These are phyloP conservation scores for Papilio aristodemus DNA, from an alignment of 1,140 invertebrate species.

Conservation along the genomic window DNA sequence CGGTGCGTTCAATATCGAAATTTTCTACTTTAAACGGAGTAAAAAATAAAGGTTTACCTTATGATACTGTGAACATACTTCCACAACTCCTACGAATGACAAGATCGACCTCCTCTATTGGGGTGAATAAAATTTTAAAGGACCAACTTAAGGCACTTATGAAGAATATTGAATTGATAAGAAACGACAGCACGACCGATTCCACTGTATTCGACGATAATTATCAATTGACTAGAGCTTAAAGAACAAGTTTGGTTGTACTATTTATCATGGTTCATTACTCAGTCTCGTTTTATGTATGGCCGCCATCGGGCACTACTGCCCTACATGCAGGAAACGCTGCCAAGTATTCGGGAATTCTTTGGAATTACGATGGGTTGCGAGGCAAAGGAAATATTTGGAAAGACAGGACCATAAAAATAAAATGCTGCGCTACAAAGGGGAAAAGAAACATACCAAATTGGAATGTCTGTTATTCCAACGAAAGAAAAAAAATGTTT, in stretches of 20 bases:
- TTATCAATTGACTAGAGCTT: constrained; percentile 37
- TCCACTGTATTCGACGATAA: constrained; percentile 46
- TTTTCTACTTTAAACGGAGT: constrained; percentile 24
- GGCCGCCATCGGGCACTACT: constrained; percentile 42
- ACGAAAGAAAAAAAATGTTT: constrained; percentile 37
- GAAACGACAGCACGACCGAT: constrained; percentile 39
- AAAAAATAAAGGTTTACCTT: constrained; percentile 37
- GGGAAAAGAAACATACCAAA: constrained; percentile 55
- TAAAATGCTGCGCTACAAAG: constrained; percentile 57
- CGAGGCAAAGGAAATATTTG: constrained; percentile 58
- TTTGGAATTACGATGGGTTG: constrained; percentile 54
- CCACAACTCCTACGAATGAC: constrained; percentile 58
- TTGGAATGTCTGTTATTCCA: constrained; percentile 50
- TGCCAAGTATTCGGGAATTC: constrained; percentile 61
- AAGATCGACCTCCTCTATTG: constrained; percentile 62
- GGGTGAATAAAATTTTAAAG: constrained; percentile 57
- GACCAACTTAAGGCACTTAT: constrained; percentile 58
- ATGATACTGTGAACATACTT: constrained; percentile 55
- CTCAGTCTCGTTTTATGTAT: constrained; percentile 47
- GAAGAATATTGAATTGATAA: constrained; percentile 44
- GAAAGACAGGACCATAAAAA: constrained; percentile 66
- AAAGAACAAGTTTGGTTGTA: constrained; percentile 35
- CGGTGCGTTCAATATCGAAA: constrained; percentile 31
- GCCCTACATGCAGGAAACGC: constrained; percentile 45
- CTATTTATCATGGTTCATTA: constrained; percentile 45